Evolutionary conservation across 2,888 invertebrate species (phyloP).

Genomic region (Limenitis camilla): DNA sequence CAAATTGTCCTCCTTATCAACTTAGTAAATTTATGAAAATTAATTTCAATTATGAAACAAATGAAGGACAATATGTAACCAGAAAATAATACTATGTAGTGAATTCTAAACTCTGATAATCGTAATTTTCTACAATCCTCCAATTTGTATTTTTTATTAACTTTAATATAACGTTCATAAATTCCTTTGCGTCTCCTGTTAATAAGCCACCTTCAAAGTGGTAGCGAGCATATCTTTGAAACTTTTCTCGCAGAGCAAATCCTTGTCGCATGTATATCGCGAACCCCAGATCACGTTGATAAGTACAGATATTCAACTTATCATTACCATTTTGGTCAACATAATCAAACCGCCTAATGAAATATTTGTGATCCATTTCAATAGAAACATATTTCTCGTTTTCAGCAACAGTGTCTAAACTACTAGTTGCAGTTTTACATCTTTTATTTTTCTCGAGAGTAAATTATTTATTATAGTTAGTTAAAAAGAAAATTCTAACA

Average conservation of each 20-base stretch:
- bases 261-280: conserved; percentile 39
- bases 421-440: conserved; percentile 31
- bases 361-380: conserved; percentile 36
- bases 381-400: conserved; percentile 35
- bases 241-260: conserved; percentile 34
- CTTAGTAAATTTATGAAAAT: not conserved
- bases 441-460: conserved; percentile 31
- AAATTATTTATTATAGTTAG: conserved; percentile 37
- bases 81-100: conserved; percentile 33
- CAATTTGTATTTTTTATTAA: conserved; percentile 14
- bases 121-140: conserved; percentile 27
- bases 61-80: conserved; percentile 36
- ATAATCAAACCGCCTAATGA: conserved; percentile 34
- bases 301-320: conserved; percentile 36
- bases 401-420: conserved; percentile 35
- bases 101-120: conserved; percentile 36
- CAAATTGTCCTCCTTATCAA: no score
- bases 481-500: conserved; percentile 34
- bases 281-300: conserved; percentile 24
- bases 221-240: conserved; percentile 34
- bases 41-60: conserved; percentile 37
- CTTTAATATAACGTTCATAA: conserved; percentile 27
- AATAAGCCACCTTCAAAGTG: conserved; percentile 45
- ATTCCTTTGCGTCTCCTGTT: conserved; percentile 29
- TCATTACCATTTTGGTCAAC: conserved; percentile 33